Base-by-base conservation (phyloP, 1,140 invertebrate genomes). In the Pseudomyrmex dendroicus region DNA sequence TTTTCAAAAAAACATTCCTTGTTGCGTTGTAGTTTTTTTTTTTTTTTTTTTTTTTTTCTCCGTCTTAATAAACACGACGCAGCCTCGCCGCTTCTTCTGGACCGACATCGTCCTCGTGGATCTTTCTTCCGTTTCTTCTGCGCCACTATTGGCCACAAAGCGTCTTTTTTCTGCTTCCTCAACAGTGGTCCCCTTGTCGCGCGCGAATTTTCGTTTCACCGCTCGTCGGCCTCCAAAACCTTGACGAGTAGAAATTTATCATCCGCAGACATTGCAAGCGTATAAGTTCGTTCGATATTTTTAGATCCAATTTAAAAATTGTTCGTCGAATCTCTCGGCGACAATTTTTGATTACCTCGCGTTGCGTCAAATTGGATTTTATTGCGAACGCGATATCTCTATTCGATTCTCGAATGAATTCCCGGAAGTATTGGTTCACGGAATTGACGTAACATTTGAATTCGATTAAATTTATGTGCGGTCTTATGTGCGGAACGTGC, bases 181-280 rank as follows among this genome's bases (percentile, higher is more conserved):
- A 76, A 89, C 87, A 88, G 83, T 88, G 62, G 72, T 17, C 61
- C 57, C 87, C 73, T 88, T 88, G 87, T 88, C 61, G 54, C 54
- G 66, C 77, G 66, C 77, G 48, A 88, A 88, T 83, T 88, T 88
- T 86, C 77, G 83, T 83, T 83, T 35, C 35, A 52, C 57, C 77
- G 35, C 62, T 57, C 73, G 25, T 20, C 17, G 35, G 76, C 76
- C 54, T 80, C 10, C 20, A 0, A 48, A 68, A 68, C n/a, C n/a
- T 76, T 17, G 64, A 76, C 59, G 9, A 56, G 48, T 15, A 20
- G 1, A 48, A 59, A 72, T 59, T 68, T 48, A 59, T 61, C 46
- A 61, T 35, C 7, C 25, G 20, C 20, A 35, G 35, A 35, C 35
- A 35, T 35, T 35, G 35, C 35, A 1, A 35, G 35, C 35, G 35